Conservation (phyloP, 2,797 vertebrate species). For the Gallinago solitaria region DNA sequence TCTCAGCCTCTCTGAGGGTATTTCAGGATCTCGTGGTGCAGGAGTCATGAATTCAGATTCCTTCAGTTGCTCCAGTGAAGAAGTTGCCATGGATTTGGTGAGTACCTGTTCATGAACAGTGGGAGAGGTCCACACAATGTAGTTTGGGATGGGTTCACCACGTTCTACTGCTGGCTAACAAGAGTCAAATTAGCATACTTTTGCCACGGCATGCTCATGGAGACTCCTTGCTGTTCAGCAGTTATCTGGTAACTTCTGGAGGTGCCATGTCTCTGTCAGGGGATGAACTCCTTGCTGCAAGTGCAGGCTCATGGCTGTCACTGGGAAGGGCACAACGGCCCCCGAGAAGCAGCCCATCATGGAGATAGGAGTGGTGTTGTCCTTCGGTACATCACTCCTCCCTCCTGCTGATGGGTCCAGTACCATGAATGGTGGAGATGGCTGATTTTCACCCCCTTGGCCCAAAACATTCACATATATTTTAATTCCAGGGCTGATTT, state of each 20-base stretch:
- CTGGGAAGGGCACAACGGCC: not conserved
- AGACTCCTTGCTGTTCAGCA: not conserved
- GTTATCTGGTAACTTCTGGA: not conserved
- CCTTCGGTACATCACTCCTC: not conserved
- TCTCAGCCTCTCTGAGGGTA: not conserved
- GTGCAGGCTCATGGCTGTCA: not conserved
- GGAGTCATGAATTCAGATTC: not conserved
- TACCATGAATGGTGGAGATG: not conserved
- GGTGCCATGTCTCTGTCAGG: not conserved
- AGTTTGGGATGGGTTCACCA: not conserved
- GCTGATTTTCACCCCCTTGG: not conserved
- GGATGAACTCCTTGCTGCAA: not conserved
- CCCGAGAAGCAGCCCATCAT: not conserved
- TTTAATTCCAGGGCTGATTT: not conserved
- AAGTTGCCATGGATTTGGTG: not conserved
- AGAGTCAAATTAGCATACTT: not conserved
- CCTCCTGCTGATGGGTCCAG: not conserved
- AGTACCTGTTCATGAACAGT: not conserved
- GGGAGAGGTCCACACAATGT: not conserved
- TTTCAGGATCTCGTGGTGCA: not conserved
- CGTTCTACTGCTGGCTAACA: not conserved
- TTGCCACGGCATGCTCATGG: not conserved
- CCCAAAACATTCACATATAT: not conserved
- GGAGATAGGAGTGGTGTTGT: rapidly evolving
- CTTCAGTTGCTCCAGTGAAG: not conserved